These are phyloP conservation scores for Platalea minor DNA, from an alignment of 2,797 vertebrate species.

Conservation along the genomic window DNA sequence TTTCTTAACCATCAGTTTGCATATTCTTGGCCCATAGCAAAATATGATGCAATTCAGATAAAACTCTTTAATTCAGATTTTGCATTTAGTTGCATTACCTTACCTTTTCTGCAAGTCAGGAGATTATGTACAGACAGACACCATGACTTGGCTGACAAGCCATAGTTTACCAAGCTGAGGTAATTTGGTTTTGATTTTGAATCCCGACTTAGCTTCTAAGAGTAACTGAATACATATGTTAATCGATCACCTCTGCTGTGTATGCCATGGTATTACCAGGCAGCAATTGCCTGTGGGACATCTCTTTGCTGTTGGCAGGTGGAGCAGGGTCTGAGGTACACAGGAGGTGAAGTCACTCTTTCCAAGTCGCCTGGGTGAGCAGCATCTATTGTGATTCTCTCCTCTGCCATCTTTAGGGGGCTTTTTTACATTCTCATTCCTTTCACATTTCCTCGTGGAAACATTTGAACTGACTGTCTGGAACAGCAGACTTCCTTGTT, in stretches of 20 bases:
- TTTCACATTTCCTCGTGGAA: background rate
- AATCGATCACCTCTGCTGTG: background rate
- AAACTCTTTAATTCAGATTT: background rate
- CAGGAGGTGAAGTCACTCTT: background rate
- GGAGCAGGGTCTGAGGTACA: rapidly evolving
- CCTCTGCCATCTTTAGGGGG: background rate
- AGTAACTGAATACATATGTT: background rate
- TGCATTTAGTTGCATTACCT: background rate
- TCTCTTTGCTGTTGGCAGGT: background rate
- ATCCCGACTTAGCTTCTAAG: background rate
- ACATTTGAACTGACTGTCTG: background rate
- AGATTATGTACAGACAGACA: too few relatives aligned
- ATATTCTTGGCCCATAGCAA: background rate
- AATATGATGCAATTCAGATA: background rate
- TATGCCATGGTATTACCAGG: background rate
- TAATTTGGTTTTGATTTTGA: background rate
- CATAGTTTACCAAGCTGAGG: background rate
- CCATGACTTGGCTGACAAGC: background rate
- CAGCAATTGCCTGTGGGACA: background rate
- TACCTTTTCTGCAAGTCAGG: background rate
- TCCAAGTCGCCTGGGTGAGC: background rate
- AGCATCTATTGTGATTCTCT: background rate
- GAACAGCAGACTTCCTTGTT: background rate
- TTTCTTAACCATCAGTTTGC: background rate
- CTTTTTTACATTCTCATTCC: background rate